Evolutionary conservation across 2,113 vertebrate species (phyloP).

Genomic region (Lophius piscatorius): DNA sequence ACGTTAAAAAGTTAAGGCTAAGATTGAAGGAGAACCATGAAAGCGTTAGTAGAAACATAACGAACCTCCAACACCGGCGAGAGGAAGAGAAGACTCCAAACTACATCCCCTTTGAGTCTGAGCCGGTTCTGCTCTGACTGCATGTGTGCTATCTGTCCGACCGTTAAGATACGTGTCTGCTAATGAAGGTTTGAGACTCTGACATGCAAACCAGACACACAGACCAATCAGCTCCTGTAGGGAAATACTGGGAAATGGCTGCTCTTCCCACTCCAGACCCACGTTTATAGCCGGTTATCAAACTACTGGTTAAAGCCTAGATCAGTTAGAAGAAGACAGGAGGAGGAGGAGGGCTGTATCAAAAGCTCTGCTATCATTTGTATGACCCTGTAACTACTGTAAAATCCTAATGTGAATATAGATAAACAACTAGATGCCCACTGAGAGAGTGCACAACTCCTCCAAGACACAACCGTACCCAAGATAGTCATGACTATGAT

Average conservation of each 20-base stretch:
- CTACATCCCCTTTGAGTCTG: conserved; percentile 1
- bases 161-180: conserved; percentile 28
- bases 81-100: background rate
- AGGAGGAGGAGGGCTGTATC: conserved; percentile 23
- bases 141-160: conserved; percentile 19
- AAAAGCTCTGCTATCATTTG: conserved; percentile 28
- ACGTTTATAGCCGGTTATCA: conserved; percentile 68
- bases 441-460: too few relatives aligned
- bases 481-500: too few relatives aligned
- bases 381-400: too few relatives aligned
- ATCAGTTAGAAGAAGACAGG: conserved; percentile 44
- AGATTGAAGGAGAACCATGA: background rate
- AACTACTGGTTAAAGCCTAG: conserved; percentile 68
- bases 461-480: too few relatives aligned
- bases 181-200: conserved; percentile 21
- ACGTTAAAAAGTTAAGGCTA: background rate
- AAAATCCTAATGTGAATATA: too few relatives aligned
- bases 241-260: conserved; percentile 48
- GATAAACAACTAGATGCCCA: too few relatives aligned
- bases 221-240: conserved; percentile 37
- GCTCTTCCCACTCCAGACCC: conserved; percentile 42
- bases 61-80: conserved; percentile 23
- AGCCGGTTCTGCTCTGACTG: conserved; percentile 7
- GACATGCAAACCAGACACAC: conserved; percentile 48
- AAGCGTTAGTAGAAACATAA: conserved; percentile 3